Evolutionary conservation across 2,113 vertebrate species (phyloP).

Genomic region (Malurus elegans): DNA sequence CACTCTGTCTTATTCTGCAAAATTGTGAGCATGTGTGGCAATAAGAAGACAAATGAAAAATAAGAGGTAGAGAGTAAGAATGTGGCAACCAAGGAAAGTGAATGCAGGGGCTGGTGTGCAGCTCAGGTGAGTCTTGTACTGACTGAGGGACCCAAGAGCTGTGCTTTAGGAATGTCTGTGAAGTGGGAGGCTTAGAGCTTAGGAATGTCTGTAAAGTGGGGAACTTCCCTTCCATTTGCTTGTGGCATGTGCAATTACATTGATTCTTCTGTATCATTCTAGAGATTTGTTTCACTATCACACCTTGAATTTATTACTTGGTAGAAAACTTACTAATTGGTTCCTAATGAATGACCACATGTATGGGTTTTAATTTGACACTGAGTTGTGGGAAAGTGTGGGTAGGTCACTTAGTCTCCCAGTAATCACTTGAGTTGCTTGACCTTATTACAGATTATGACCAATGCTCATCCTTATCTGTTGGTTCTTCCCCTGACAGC

Average conservation of each 20-base stretch:
- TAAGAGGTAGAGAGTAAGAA: background rate
- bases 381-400: background rate
- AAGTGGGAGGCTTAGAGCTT: background rate
- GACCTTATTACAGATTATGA: background rate
- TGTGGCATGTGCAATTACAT: background rate
- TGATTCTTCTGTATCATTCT: background rate
- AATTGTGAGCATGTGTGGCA: background rate
- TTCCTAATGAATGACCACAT: background rate
- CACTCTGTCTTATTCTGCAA: background rate
- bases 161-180: background rate
- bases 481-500: background rate
- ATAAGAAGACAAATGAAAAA: background rate
- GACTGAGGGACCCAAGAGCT: background rate
- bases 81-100: fast-evolving
- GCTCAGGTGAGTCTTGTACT: fast-evolving
- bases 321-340: background rate
- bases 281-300: background rate
- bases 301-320: background rate
- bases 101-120: background rate
- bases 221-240: background rate
- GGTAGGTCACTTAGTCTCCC: background rate
- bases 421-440: background rate
- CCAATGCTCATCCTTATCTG: fast-evolving
- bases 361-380: background rate
- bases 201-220: background rate